Conservation (phyloP, 2,113 vertebrate genomes). For the Echinops telfairi region DNA sequence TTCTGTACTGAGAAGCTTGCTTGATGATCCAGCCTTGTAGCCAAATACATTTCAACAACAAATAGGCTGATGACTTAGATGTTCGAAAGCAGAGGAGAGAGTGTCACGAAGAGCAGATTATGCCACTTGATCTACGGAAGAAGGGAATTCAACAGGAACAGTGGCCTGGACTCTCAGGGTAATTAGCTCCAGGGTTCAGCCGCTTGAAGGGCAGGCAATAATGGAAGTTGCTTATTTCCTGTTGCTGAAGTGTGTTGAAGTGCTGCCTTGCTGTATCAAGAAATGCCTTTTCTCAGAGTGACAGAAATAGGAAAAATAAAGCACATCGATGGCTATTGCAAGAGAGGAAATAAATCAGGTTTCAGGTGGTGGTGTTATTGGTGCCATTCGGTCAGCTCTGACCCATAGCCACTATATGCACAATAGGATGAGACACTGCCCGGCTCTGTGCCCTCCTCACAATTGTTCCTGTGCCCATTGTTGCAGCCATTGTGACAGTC, state of each 20-base stretch:
- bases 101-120: neutral
- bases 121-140: neutral
- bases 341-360: conserved; percentile 25
- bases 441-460: too few species aligned
- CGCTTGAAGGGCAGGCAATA: neutral
- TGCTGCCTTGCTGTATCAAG: neutral
- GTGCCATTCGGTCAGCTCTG: too few species aligned
- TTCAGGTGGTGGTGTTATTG: neutral
- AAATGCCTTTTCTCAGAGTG: neutral
- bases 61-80: neutral
- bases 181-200: neutral
- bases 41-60: neutral
- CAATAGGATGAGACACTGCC: too few species aligned
- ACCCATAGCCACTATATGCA: too few species aligned
- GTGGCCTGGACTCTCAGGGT: neutral
- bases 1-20: neutral
- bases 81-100: neutral
- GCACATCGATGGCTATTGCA: neutral
- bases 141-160: neutral
- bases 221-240: neutral
- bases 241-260: neutral
- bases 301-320: neutral
- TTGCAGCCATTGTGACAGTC: too few species aligned
- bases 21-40: neutral
- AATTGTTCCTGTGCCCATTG: too few species aligned